Evolutionary conservation across 1,140 invertebrate species (phyloP), one percentile per base, ranked within the genome.

Genomic region (Uloborus diversus): DNA sequence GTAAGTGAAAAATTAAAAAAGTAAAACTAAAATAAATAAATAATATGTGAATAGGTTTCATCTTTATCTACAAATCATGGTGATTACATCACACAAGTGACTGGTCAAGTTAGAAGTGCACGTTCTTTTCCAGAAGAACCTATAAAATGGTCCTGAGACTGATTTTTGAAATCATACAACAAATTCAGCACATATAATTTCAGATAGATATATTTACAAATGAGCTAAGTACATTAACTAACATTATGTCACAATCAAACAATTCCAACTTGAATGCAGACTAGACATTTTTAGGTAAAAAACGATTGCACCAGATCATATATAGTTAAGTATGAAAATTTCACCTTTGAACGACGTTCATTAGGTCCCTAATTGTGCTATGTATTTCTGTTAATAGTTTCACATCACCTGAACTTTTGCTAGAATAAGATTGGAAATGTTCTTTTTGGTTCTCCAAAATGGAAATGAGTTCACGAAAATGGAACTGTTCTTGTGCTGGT

Each of bases 401-500:
- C 88, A 82, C 84, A 81, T 84, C 91, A 86, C 64, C 81, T 17
- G 85, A 84, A 23, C 81, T 84, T 20, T 85, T 84, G 70, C 90
- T 90, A 53, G 92, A 92, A 3, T 92, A 84, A 47, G 91, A 91
- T 53, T 93, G 90, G 68, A 95, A 84, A 82, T 91, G 90, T 81
- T 92, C 89, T 23, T 93, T 93, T 85, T 95, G 93, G 1, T 89
- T 88, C 84, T 96, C 94, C 28, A 98, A 88, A 11, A 92, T 89
- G 0, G 92, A 91, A 4, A 96, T 90, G 69, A 96, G 88, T 84
- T 96, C 95, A 11, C 94, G 91, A 84, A 96, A 92, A 83, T 95
- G 94, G 85, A 97, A 96, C 79, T 95, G 92, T 42, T 93, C 91
- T 84, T 95, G 94, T 27, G 94, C 93, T 20, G 94, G 91, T 81